phyloP scores from a whole-genome alignment of 1,140 invertebrate genomes.

The Protaetia brevitarsis region DNA sequence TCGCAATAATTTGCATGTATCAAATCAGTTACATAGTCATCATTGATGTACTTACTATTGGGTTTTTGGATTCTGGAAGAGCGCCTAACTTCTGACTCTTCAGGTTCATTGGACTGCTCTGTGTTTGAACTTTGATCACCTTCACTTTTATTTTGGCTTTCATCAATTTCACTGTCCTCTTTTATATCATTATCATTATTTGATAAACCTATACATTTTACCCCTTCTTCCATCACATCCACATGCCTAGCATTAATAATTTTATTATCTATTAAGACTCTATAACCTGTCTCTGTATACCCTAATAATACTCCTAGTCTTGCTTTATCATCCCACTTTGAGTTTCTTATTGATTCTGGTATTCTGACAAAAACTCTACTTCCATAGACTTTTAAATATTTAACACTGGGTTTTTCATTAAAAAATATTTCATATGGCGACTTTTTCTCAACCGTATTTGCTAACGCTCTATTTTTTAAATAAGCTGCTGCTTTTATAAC shows the following conservation, averaged over 20 bases:
- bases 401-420: conserved; percentile 29
- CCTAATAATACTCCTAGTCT: conserved; percentile 28
- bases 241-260: conserved; percentile 24
- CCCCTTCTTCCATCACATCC: conserved; percentile 5
- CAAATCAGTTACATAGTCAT: neutral
- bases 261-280: conserved; percentile 26
- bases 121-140: neutral
- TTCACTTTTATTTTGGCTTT: neutral
- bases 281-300: conserved; percentile 37
- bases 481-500: conserved; percentile 36
- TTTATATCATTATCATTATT: neutral
- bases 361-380: conserved; percentile 30
- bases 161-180: neutral
- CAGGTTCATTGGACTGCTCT: neutral
- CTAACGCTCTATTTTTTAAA: conserved; percentile 36
- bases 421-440: conserved; percentile 34
- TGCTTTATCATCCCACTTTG: conserved; percentile 17
- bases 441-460: neutral
- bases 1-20: neutral
- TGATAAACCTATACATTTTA: neutral
- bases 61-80: neutral
- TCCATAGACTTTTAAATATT: conserved; percentile 32
- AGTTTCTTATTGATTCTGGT: conserved; percentile 14
- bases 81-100: neutral
- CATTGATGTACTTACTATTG: neutral